phyloP scores from a whole-genome alignment of 2,797 vertebrate species.

The Cetoscarus ocellatus region DNA sequence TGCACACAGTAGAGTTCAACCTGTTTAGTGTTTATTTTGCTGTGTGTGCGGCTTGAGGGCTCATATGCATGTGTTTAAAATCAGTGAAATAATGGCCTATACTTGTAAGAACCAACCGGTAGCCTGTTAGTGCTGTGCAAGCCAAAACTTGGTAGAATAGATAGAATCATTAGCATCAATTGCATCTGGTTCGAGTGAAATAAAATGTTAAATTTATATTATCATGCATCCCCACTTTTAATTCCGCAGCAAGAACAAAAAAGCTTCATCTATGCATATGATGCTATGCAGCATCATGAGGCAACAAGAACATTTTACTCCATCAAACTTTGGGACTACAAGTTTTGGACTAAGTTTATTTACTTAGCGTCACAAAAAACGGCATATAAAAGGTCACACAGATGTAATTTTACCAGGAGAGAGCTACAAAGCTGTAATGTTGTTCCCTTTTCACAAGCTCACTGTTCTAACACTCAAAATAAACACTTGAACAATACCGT shows the following conservation, averaged over 20 bases:
- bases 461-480: constrained; percentile 36
- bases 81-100: too few species aligned
- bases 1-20: too few species aligned
- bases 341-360: background rate
- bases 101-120: too few species aligned
- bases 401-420: constrained; percentile 15
- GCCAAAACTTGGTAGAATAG: too few species aligned
- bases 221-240: background rate
- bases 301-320: background rate
- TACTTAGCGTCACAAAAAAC: too few species aligned
- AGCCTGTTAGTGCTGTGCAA: too few species aligned
- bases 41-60: too few species aligned
- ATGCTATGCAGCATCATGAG: constrained; percentile 16
- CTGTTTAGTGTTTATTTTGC: too few species aligned
- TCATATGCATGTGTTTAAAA: too few species aligned
- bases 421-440: constrained; percentile 34
- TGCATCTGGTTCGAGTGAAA: too few species aligned
- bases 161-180: too few species aligned
- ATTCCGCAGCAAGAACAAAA: background rate
- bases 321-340: constrained; percentile 1
- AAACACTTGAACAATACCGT: constrained; percentile 5
- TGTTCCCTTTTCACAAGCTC: constrained; percentile 15
- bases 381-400: background rate
- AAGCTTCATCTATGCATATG: background rate
- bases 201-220: constrained; percentile 1